Base-by-base conservation (phyloP, 2,113 vertebrate genomes). In the Embiotoca jacksoni region DNA sequence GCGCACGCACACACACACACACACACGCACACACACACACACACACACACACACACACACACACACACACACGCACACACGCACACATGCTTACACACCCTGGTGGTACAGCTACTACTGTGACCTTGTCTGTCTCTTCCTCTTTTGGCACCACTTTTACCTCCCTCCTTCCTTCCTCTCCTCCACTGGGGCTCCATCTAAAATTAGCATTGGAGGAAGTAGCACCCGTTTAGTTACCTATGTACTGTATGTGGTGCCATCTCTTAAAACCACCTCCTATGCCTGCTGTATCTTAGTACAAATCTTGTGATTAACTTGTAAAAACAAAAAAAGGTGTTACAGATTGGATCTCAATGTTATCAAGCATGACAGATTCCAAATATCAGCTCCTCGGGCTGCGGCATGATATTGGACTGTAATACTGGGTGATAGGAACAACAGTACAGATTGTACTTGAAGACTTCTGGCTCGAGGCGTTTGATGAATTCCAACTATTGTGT, bases 121-220 rank as follows among this genome's bases (percentile, higher is more conserved):
- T 84, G 88, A 87, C 89, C 85, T 88, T 84, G 69, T 36, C 75
- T 54, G 75, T 80, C 78, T 75, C 85, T 83, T 87, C 86, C 80
- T 88, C 73, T 81, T 89, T 87, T 91, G 84, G 88, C 84, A 82
- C 56, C 73, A 36, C n/a, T 55, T 82, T 60, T 16, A 3, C 81
- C 64, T 64, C 80, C 78, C 56, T 63, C 6, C 60, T 35, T 84
- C 60, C 88, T 79, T 73, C 68, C 79, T 82, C 23, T 46, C 67
- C 55, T 84, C 73, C 46, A 39, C 85, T 64, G 54, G 36, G 77
- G 37, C 14, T 3, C 35, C 52, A 70, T 77, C 81, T 90, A 89
- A 89, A 88, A 89, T 85, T 75, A 84, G 75, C 23, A 3, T 15
- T 39, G 16, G 14, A 75, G 75, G 69, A 90, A 78, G 71, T 64